Evolutionary conservation across 2,113 vertebrate species (phyloP).

Genomic region (Glareola pratincola): DNA sequence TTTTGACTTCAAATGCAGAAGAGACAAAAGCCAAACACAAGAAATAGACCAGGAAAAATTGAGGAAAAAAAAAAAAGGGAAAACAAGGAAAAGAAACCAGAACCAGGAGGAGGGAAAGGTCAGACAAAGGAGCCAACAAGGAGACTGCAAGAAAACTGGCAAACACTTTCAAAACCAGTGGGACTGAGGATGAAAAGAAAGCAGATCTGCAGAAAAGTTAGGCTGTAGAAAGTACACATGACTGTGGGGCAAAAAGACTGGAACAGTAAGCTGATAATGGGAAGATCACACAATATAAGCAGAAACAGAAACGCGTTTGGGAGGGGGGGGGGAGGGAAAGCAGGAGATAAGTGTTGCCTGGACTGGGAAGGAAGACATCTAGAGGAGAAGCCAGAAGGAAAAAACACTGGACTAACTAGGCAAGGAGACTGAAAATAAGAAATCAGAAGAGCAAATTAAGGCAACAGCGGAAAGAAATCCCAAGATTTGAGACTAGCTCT

Average conservation of each 20-base stretch:
- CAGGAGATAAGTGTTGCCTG: background rate
- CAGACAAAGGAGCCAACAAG: constrained; percentile 24
- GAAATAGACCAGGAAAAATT: background rate
- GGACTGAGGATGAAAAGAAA: constrained; percentile 24
- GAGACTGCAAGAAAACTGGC: constrained; percentile 27
- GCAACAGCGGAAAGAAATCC: constrained; percentile 3
- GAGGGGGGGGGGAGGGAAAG: background rate
- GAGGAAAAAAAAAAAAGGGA: background rate
- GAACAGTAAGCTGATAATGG: constrained; percentile 3
- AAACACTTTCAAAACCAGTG: constrained; percentile 4
- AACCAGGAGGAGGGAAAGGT: background rate
- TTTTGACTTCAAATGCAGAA: constrained; percentile 13
- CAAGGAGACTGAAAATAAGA: constrained; percentile 7
- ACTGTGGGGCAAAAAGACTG: background rate
- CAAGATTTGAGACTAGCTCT: background rate
- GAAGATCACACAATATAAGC: constrained; percentile 31
- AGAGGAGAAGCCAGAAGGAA: constrained; percentile 26
- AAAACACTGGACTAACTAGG: constrained; percentile 9
- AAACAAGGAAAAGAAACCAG: background rate
- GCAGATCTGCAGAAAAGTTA: background rate
- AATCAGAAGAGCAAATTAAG: constrained; percentile 11
- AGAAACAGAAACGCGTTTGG: constrained; percentile 19
- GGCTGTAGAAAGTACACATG: background rate
- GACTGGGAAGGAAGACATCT: background rate
- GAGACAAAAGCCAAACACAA: constrained; percentile 30